Base-by-base conservation (phyloP, 2,888 invertebrate genomes). In the Orthosia gracilis region DNA sequence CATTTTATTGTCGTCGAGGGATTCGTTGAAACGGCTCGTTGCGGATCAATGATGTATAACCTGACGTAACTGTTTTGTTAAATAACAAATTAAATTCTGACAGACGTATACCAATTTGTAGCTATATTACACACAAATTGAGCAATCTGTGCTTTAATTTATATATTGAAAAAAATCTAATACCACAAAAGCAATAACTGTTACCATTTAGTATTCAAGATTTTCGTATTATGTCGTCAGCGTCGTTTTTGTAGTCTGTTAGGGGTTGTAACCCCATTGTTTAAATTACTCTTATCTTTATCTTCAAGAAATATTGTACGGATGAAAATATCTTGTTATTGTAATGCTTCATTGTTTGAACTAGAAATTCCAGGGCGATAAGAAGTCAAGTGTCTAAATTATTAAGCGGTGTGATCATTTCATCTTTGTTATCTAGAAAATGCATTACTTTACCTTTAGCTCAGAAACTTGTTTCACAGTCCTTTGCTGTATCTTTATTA, bases 311-410 rank as follows among this genome's bases (percentile, higher is more conserved):
- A 86, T 81, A 88, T 83, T 81, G 69, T 80, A 80, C 89, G 89
- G 91, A 93, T 91, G 88, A 89, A 91, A 92, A 88, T 88, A 90
- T 90, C 88, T 91, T 92, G 91, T 91, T 91, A 90, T 92, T 89
- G 89, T 86, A 90, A 90, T 87, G 87, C 87, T 87, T 90, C 89
- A 89, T 88, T 95, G 95, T 95, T 95, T 95, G 89, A 88, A 89
- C 87, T 89, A 88, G 79, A 91, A 90, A 95, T 95, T 92, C 95
- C 90, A 80, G 52, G 67, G 84, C 84, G 95, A 95, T 95, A 95
- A 94, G 88, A 71, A 80, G 68, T 23, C 55, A 54, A 68, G 62
- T 58, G 78, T 69, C 80, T 81, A 70, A 86, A 88, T 85, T 74
- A 67, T 55, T 82, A 84, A 80, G 78, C 78, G 65, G 72, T 86